Evolutionary conservation across 2,113 vertebrate genomes (phyloP).

Genomic region (Chloroceryle aenea): DNA sequence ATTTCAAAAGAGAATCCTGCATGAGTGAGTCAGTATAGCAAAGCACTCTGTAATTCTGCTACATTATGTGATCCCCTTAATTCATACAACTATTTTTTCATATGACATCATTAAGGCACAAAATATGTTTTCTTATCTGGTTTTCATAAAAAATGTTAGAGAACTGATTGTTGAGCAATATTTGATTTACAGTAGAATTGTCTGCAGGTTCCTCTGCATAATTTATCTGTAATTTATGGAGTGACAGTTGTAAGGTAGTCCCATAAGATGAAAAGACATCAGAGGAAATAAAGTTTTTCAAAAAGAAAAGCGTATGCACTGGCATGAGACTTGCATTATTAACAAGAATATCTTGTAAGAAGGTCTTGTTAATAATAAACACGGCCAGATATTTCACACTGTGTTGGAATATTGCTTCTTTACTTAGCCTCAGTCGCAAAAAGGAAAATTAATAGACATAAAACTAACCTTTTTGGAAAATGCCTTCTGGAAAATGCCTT

Average conservation of each 20-base stretch:
- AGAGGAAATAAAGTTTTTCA: background rate
- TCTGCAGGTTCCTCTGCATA: background rate
- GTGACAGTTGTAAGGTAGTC: background rate
- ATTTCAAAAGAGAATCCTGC: background rate
- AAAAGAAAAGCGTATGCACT: slow-evolving; percentile 1
- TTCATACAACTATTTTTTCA: background rate
- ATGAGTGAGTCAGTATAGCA: background rate
- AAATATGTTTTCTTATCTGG: background rate
- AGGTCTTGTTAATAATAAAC: slow-evolving; percentile 41
- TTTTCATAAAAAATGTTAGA: background rate
- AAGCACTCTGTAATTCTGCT: background rate
- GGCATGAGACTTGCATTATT: slow-evolving; percentile 22
- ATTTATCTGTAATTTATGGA: background rate
- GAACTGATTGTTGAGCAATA: background rate
- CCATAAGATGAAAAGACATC: background rate
- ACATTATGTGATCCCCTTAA: background rate
- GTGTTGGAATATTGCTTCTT: background rate
- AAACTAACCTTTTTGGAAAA: background rate
- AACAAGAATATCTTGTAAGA: background rate
- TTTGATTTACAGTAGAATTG: background rate
- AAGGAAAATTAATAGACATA: slow-evolving; percentile 15
- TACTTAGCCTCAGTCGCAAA: background rate
- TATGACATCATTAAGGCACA: background rate
- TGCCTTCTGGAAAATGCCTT: background rate
- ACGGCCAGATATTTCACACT: slow-evolving; percentile 6